These are phyloP conservation scores for Oryzias sinensis DNA, from an alignment of 2,797 vertebrate genomes.

Conservation along the genomic window DNA sequence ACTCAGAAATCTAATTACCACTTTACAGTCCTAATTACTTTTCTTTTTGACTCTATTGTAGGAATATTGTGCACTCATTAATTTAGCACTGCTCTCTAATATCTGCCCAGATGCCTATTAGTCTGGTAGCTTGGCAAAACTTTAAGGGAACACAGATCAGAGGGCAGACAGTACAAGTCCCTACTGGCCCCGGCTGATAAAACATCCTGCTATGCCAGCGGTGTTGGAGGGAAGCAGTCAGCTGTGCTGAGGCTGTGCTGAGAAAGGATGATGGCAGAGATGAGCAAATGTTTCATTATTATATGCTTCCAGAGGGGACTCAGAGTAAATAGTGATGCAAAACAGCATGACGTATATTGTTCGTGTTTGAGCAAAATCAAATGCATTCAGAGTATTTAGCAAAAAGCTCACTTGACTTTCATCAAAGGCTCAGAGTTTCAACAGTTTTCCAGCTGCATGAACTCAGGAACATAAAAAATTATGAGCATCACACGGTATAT, in stretches of 20 bases:
- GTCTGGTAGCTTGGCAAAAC: conserved; percentile 59
- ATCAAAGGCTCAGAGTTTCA: not conserved
- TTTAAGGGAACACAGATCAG: conserved; percentile 69
- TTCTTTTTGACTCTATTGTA: conserved; percentile 34
- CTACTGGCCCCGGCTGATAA: conserved; percentile 58
- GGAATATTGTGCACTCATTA: conserved; percentile 63
- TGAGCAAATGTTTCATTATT: conserved; percentile 27
- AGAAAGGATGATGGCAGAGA: conserved; percentile 7
- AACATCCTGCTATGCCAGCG: conserved; percentile 60
- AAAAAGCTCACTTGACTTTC: conserved; percentile 6
- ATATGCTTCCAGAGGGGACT: conserved; percentile 7
- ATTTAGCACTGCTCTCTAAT: conserved; percentile 58
- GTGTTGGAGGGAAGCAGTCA: conserved; percentile 35
- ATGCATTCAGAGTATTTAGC: not conserved
- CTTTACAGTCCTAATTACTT: conserved; percentile 16
- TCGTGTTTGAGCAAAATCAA: conserved; percentile 2
- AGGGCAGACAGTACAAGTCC: conserved; percentile 67
- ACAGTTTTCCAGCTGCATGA: too few relatives aligned
- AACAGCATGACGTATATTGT: conserved; percentile 7
- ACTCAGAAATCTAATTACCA: conserved; percentile 32
- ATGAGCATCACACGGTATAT: too few relatives aligned
- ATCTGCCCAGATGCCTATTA: conserved; percentile 75
- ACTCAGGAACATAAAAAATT: too few relatives aligned
- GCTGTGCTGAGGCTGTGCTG: conserved; percentile 30
- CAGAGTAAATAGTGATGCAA: conserved; percentile 1